phyloP scores from a whole-genome alignment of 2,797 vertebrate species.

The Siniperca undulata region DNA sequence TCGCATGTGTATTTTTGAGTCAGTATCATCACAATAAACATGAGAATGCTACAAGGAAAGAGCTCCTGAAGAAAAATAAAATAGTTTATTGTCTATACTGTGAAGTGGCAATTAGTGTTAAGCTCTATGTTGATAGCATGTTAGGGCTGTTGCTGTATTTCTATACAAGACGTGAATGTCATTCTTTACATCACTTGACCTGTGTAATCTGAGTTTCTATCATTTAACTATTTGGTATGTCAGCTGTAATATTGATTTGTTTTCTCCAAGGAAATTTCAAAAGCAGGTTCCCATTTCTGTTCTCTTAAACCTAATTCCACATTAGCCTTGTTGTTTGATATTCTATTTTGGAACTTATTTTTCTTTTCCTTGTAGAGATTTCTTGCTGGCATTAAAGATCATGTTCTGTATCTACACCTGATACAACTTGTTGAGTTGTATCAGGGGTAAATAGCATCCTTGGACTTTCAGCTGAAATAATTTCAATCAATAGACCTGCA shows the following conservation, averaged over 20 bases:
- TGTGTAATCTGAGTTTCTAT: not conserved
- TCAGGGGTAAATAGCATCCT: conserved; percentile 46
- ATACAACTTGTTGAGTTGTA: conserved; percentile 46
- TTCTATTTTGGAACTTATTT: conserved; percentile 2
- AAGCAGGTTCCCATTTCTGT: not conserved
- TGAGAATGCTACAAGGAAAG: not conserved
- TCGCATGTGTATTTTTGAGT: conserved; percentile 22
- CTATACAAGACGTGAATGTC: not conserved
- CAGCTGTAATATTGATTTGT: conserved; percentile 5
- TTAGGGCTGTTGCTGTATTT: not conserved
- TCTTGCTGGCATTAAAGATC: conserved; percentile 12
- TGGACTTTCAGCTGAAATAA: conserved; percentile 46
- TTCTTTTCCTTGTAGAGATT: conserved; percentile 11
- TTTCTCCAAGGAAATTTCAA: conserved; percentile 4
- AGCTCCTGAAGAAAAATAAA: not conserved
- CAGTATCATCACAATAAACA: not conserved
- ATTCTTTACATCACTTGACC: not conserved
- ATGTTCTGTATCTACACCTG: conserved; percentile 41
- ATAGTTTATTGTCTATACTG: not conserved
- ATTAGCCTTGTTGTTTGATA: not conserved
- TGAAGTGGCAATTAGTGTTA: not conserved
- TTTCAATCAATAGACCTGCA: conserved; percentile 13
- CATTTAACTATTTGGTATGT: not conserved
- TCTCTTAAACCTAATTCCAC: not conserved
- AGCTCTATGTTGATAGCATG: not conserved